A percentile compares a stretch with the other conserved stretches of the same genome.
Evolutionary conservation across 1,140 invertebrate species (phyloP).

Genomic region (Notospermus geniculatus): DNA sequence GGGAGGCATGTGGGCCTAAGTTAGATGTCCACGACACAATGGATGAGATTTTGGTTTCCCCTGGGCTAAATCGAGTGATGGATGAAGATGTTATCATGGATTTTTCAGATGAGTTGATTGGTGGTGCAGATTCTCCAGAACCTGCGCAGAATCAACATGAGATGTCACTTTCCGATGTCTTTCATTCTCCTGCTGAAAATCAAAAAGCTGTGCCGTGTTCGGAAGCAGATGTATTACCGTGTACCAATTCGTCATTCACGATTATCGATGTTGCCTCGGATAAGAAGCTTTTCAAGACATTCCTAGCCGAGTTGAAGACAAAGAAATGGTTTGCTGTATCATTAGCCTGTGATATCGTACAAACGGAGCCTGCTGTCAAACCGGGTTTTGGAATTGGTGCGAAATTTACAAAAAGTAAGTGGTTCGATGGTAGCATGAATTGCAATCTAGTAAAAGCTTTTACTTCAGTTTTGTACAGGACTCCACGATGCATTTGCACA

Average conservation of each 20-base stretch:
- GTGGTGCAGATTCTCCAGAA: neutral
- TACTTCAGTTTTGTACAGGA: too few species aligned
- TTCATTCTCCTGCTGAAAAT: neutral
- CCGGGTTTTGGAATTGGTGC: conserved; percentile 32
- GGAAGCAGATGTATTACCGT: neutral
- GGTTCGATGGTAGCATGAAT: neutral
- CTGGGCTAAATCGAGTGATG: too few species aligned
- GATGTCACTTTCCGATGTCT: neutral
- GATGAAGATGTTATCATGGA: too few species aligned
- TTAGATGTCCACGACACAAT: too few species aligned
- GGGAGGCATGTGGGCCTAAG: too few species aligned
- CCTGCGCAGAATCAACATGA: neutral
- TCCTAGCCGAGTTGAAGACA: conserved; percentile 50
- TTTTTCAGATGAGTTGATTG: neutral
- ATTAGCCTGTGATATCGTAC: conserved; percentile 50
- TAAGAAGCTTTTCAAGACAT: conserved; percentile 48
- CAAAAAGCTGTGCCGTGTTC: too few species aligned
- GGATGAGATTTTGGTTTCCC: too few species aligned
- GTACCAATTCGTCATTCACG: conserved; percentile 32
- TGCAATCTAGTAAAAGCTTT: neutral
- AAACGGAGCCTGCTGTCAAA: conserved; percentile 2
- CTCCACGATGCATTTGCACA: too few species aligned
- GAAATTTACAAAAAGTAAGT: conserved; percentile 30
- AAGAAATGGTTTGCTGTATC: conserved; percentile 44
- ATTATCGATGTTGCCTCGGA: conserved; percentile 56